phyloP scores from a whole-genome alignment of 1,140 invertebrate genomes.

The Drosophila triauraria region DNA sequence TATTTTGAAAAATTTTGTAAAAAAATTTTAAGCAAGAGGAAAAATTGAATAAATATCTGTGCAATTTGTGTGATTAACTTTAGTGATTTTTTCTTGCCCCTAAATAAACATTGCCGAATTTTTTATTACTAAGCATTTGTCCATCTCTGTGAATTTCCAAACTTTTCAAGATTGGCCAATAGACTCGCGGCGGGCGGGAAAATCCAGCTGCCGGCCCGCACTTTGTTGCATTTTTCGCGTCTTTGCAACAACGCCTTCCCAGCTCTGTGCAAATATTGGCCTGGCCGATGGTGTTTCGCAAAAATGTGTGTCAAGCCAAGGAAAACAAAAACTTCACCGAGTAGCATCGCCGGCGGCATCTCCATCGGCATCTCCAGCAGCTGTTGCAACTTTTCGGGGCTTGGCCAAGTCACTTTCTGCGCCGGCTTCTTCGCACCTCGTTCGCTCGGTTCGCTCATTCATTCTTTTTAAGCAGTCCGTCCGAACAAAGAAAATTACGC shows the following conservation, averaged over 20 bases:
- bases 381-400: constrained; percentile 53
- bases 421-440: constrained; percentile 41
- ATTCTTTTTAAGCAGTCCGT: constrained; percentile 52
- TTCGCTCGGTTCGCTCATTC: constrained; percentile 46
- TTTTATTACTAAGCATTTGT: constrained; percentile 9
- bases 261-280: constrained; percentile 62
- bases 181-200: constrained; percentile 1
- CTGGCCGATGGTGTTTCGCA: constrained; percentile 28
- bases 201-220: constrained; percentile 33
- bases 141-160: constrained; percentile 15
- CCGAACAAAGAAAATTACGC: constrained; percentile 35
- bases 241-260: constrained; percentile 29
- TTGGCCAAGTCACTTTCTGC: constrained; percentile 34
- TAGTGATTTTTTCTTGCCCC: constrained; percentile 1
- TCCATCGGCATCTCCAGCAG: constrained; percentile 26
- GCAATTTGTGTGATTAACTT: neutral
- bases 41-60: neutral
- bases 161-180: constrained; percentile 26
- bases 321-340: constrained; percentile 61
- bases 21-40: neutral
- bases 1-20: neutral
- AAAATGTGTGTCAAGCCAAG: constrained; percentile 71
- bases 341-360: constrained; percentile 30
- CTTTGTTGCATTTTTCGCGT: constrained; percentile 39
- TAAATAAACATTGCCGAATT: constrained; percentile 32